Conservation (phyloP, 2,797 vertebrate species). For the Rhincodon typus region DNA sequence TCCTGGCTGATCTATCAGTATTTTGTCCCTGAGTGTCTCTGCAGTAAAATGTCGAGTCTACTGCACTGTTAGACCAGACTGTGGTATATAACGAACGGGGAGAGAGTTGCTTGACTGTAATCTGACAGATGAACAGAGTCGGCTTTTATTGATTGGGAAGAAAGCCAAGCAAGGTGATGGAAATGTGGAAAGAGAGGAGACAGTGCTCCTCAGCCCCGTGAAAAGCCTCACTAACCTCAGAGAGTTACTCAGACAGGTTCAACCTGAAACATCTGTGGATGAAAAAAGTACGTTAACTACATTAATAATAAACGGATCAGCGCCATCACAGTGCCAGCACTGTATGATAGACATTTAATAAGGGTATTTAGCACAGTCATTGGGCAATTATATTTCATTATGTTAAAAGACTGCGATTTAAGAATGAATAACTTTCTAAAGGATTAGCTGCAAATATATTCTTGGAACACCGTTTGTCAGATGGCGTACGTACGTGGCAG, state of each 20-base stretch:
- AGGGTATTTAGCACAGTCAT: conserved; percentile 14
- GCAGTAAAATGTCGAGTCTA: not conserved
- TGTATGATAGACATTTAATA: conserved; percentile 23
- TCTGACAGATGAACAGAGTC: not conserved
- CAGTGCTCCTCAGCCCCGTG: not conserved
- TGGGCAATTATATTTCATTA: conserved; percentile 27
- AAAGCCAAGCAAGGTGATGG: not conserved
- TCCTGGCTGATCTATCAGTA: not conserved
- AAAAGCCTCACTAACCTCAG: not conserved
- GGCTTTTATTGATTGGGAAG: too few relatives aligned
- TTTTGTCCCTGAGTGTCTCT: not conserved
- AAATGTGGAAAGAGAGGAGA: not conserved
- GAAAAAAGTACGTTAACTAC: not conserved
- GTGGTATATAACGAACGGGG: too few relatives aligned
- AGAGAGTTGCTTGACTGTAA: not conserved
- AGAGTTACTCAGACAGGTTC: not conserved
- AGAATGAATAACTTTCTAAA: not conserved
- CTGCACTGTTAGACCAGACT: not conserved
- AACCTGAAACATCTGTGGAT: not conserved
- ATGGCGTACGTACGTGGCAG: not conserved
- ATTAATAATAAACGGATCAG: not conserved
- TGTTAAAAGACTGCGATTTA: not conserved
- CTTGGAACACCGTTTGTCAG: not conserved
- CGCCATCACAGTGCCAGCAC: not conserved
- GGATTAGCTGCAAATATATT: conserved; percentile 18